A percentile compares a stretch with the other conserved stretches of the same genome.
These are phyloP conservation scores for Nasonia oneida DNA, from an alignment of 2,888 invertebrate genomes.

Conservation along the genomic window DNA sequence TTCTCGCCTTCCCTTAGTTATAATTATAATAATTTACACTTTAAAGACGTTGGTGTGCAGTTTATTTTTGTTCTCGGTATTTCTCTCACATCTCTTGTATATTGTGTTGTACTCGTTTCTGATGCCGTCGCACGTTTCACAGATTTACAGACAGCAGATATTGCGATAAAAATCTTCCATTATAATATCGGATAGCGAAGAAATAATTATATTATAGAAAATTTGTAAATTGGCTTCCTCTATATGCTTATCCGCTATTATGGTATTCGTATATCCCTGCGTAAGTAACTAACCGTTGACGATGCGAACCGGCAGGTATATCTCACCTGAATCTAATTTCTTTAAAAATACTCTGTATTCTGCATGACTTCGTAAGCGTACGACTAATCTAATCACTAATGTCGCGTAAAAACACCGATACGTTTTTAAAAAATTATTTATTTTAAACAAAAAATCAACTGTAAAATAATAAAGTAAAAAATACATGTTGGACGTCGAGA, in stretches of 20 bases:
- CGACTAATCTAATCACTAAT: conserved; percentile 49
- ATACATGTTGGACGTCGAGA: conserved; percentile 52
- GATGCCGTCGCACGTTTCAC: conserved; percentile 58
- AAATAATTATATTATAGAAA: conserved; percentile 46
- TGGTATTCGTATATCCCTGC: conserved; percentile 30
- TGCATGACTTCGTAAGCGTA: conserved; percentile 43
- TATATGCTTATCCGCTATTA: conserved; percentile 40
- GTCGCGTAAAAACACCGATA: conserved; percentile 59
- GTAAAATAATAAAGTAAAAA: conserved; percentile 57
- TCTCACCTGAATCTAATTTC: conserved; percentile 40
- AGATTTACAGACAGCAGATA: conserved; percentile 53
- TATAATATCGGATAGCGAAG: conserved; percentile 42
- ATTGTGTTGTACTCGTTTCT: conserved; percentile 59
- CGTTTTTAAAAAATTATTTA: conserved; percentile 37
- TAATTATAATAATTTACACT: conserved; percentile 45
- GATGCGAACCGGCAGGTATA: conserved; percentile 45
- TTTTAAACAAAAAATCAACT: conserved; percentile 54
- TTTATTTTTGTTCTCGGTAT: conserved; percentile 23
- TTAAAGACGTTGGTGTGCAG: conserved; percentile 53
- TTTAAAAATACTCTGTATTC: conserved; percentile 55
- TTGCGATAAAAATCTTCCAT: conserved; percentile 41
- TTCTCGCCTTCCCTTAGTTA: neutral
- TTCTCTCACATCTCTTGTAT: conserved; percentile 44
- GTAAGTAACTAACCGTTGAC: conserved; percentile 40
- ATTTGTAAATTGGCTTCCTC: conserved; percentile 39